Evolutionary conservation across 64 coral and sea anemone genomes (phyloP), one percentile per base, ranked within the genome.

Genomic region (Cladopsammia gracilis): DNA sequence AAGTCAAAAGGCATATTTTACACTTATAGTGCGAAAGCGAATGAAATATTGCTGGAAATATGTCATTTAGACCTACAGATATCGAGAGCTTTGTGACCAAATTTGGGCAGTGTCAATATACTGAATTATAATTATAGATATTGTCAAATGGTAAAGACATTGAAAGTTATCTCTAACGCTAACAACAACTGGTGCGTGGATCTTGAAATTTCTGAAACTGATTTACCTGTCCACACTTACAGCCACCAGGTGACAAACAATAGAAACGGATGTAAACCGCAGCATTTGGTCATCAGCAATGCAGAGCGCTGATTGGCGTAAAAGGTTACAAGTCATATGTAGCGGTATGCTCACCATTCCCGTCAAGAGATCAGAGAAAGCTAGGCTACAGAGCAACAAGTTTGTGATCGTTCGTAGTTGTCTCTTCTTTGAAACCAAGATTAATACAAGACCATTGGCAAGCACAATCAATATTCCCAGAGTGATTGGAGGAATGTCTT

Each of bases 271-370:
- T 0, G 88, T 90, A 16, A 90, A 90, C 14, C 88, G 58, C 60
- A 90, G 24, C 48, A 90, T 62, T 3, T 77, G 71, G 64, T 90
- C 88, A 25, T 58, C 74, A 64, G 76, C 45, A 15, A 90, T 79
- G 48, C 88, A 90, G 1, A 79, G 15, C 24, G 58, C 25, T 4
- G 61, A 7, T 10, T 42, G 48, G 23, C 44, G 73, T 3, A 90
- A 20, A 10, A 90, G 11, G 60, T 79, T 90, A 20, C 88, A 90
- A 8, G 64, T 25, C 15, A 90, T 61, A 10, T 52, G 69, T 44
- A 90, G 59, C 14, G 88, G 88, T 58, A 90, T 90, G 20, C 88
- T 90, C 3, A 79, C 43, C 44, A 78, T 10, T 22, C 88, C 88
- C 11, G 88, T 79, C 23, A 90, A 25, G 0, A 90, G 59, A 18